Evolutionary conservation across 2,113 vertebrate genomes (phyloP).

Genomic region (Rhegmatorhina hoffmannsi): DNA sequence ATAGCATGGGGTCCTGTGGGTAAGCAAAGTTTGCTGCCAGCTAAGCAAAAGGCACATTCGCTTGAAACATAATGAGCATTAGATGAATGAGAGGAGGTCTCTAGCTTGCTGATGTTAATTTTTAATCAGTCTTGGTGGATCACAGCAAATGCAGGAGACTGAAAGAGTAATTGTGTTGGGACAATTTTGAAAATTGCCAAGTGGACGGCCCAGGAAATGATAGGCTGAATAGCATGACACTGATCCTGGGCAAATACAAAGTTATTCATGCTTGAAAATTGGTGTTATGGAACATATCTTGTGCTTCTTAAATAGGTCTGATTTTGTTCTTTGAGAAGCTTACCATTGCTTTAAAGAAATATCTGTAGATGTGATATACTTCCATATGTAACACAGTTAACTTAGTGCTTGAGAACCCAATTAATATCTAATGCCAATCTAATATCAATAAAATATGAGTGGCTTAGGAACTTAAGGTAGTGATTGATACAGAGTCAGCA

Average conservation of each 20-base stretch:
- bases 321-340: background rate
- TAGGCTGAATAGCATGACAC: background rate
- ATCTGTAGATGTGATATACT: background rate
- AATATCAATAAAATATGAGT: background rate
- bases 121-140: background rate
- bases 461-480: background rate
- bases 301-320: background rate
- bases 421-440: background rate
- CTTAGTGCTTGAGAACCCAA: background rate
- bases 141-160: background rate
- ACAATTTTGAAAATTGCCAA: background rate
- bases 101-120: background rate
- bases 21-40: background rate
- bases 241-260: background rate
- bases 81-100: background rate
- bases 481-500: background rate
- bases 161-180: background rate
- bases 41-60: background rate
- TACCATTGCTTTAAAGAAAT: background rate
- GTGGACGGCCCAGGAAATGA: background rate
- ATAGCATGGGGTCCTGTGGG: rapidly evolving
- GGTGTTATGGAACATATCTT: background rate
- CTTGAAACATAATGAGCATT: background rate
- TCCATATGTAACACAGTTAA: background rate
- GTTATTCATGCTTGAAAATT: background rate